Percentiles rank a stretch among this genome's conserved stretches.
These are phyloP conservation scores for Theonella swinhoei DNA, from an alignment of 37 sponge, comb jelly and placozoan genomes.

Conservation along the genomic window DNA sequence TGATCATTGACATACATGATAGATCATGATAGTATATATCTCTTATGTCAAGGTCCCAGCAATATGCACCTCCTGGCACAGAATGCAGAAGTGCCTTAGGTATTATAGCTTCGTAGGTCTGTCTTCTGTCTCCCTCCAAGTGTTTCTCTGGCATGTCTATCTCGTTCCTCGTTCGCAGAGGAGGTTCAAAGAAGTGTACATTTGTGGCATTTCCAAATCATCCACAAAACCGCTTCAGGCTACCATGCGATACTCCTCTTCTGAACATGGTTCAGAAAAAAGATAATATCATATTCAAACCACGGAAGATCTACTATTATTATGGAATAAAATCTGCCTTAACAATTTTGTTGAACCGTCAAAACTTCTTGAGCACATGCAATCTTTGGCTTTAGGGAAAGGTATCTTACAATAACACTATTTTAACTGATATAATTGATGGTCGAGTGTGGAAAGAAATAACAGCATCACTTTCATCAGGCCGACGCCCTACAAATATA, in stretches of 20 bases:
- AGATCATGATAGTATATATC: too few relatives aligned
- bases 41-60: too few relatives aligned
- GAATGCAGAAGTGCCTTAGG: too few relatives aligned
- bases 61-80: too few relatives aligned
- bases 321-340: constrained; percentile 2
- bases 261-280: constrained; percentile 10
- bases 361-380: too few relatives aligned
- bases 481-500: constrained; percentile 7
- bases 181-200: constrained; percentile 4
- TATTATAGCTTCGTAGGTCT: too few relatives aligned
- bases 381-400: constrained; percentile 23
- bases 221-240: too few relatives aligned
- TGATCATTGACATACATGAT: too few relatives aligned
- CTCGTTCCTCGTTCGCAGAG: too few relatives aligned
- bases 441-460: constrained; percentile 35
- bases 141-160: too few relatives aligned
- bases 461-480: neutral
- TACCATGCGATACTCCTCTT: constrained; percentile 7
- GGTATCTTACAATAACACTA: too few relatives aligned
- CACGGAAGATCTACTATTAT: constrained; percentile 30
- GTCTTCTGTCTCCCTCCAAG: too few relatives aligned
- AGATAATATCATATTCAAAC: neutral
- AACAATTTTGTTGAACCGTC: constrained; percentile 1
- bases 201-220: constrained; percentile 56
- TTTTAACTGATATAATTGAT: constrained; percentile 50